Evolutionary conservation across 2,888 invertebrate species (phyloP).

Genomic region (Anoplius nigerrimus): DNA sequence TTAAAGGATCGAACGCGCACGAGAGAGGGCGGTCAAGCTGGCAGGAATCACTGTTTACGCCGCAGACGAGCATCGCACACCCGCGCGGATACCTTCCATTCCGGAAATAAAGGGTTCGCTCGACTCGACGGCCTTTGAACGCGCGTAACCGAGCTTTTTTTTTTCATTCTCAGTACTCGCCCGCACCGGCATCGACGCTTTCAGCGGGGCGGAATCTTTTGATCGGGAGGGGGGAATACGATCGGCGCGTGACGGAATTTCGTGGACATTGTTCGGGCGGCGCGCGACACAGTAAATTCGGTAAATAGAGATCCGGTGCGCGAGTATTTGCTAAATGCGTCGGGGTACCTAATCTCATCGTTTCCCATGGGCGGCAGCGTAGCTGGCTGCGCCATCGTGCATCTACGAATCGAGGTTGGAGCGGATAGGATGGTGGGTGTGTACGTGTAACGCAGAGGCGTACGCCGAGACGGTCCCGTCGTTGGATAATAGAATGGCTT

Average conservation of each 20-base stretch:
- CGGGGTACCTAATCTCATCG: constrained; percentile 23
- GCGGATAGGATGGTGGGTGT: not conserved
- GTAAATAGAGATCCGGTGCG: constrained; percentile 27
- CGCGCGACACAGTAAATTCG: constrained; percentile 20
- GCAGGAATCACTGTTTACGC: no score
- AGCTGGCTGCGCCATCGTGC: not conserved
- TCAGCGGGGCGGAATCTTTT: no score
- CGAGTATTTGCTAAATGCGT: constrained; percentile 38
- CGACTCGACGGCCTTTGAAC: no score
- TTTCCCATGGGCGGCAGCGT: constrained; percentile 10
- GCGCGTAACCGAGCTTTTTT: no score
- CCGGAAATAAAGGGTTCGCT: no score
- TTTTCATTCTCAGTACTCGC: no score
- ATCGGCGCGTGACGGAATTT: no score
- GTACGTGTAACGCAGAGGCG: not conserved
- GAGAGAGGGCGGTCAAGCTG: not conserved
- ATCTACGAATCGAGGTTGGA: not conserved
- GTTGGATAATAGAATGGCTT: constrained; percentile 50
- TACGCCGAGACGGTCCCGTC: constrained; percentile 4
- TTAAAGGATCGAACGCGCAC: constrained; percentile 4
- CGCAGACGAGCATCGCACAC: no score
- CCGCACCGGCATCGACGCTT: no score
- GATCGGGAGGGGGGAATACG: no score
- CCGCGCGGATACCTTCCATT: no score
- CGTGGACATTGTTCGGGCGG: no score